Percentiles rank a stretch among this genome's conserved stretches.
Evolutionary conservation across 2,113 vertebrate genomes (phyloP).

Genomic region (Leptodactylus fuscus): DNA sequence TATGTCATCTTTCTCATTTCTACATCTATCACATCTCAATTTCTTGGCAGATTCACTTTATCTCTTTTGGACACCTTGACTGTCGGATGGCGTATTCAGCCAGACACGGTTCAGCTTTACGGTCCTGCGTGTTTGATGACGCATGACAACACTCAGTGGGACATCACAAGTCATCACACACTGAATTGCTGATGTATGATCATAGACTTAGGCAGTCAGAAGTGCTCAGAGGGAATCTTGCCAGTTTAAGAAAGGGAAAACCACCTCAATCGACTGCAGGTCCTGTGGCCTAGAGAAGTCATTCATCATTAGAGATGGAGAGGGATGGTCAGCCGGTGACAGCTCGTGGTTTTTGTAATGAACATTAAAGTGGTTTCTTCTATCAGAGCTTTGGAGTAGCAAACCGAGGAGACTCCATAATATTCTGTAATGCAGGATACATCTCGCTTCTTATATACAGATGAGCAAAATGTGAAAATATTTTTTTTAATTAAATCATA

Average conservation of each 20-base stretch:
- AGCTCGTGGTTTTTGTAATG: background rate
- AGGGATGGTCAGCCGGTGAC: background rate
- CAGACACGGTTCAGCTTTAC: constrained; percentile 19
- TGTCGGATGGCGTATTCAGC: constrained; percentile 8
- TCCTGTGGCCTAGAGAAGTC: background rate
- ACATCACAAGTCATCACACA: constrained; percentile 31
- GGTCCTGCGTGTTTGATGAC: constrained; percentile 32
- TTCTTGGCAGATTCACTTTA: constrained; percentile 10
- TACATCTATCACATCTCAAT: constrained; percentile 17
- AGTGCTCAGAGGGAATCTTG: background rate
- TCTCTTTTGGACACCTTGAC: constrained; percentile 27
- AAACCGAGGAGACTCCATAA: background rate
- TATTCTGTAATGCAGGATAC: background rate
- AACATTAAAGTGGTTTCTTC: background rate
- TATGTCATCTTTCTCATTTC: background rate
- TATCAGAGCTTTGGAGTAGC: background rate
- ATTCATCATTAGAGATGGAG: background rate
- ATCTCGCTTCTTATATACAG: background rate
- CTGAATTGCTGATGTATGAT: constrained; percentile 30
- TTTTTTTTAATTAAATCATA: background rate
- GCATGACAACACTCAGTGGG: constrained; percentile 39
- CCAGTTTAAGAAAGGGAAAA: constrained; percentile 2
- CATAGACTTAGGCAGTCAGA: constrained; percentile 11
- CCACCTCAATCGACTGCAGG: background rate
- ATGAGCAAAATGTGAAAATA: background rate